Evolutionary conservation across 1,140 invertebrate species (phyloP).

Genomic region (Maconellicoccus hirsutus): DNA sequence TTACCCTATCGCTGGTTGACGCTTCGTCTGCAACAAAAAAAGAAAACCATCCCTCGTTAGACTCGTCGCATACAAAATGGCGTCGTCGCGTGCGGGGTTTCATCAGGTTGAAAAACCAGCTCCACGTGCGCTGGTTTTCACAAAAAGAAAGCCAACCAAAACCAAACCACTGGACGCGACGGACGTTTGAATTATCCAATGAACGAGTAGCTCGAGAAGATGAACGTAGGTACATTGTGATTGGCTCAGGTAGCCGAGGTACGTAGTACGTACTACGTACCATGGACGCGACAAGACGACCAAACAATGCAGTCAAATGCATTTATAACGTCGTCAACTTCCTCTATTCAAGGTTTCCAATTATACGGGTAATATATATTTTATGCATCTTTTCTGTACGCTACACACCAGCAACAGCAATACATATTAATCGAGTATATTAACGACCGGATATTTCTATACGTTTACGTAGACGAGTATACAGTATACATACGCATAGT

Average conservation of each 20-base stretch:
- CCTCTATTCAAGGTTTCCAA: conserved; percentile 7
- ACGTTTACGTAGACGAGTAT: too few species aligned
- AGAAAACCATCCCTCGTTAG: background rate
- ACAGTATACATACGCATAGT: too few species aligned
- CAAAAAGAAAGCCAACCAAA: background rate
- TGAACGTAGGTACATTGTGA: background rate
- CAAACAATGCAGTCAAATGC: conserved; percentile 8
- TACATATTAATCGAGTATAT: background rate
- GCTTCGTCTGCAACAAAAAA: background rate
- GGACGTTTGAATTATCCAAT: too few species aligned
- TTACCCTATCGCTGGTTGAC: background rate
- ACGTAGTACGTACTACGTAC: background rate
- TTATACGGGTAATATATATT: conserved; percentile 9
- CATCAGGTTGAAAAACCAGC: background rate
- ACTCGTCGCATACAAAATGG: too few species aligned
- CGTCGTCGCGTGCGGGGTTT: too few species aligned
- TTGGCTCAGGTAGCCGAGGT: background rate
- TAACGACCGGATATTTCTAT: background rate
- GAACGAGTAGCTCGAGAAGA: background rate
- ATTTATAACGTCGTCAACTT: background rate
- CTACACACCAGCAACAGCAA: background rate
- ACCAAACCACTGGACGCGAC: too few species aligned
- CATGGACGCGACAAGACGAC: background rate
- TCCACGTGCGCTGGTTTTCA: background rate
- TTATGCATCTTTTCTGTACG: background rate